phyloP scores from a whole-genome alignment of 1,140 invertebrate genomes.

The Bombus terrestris region DNA sequence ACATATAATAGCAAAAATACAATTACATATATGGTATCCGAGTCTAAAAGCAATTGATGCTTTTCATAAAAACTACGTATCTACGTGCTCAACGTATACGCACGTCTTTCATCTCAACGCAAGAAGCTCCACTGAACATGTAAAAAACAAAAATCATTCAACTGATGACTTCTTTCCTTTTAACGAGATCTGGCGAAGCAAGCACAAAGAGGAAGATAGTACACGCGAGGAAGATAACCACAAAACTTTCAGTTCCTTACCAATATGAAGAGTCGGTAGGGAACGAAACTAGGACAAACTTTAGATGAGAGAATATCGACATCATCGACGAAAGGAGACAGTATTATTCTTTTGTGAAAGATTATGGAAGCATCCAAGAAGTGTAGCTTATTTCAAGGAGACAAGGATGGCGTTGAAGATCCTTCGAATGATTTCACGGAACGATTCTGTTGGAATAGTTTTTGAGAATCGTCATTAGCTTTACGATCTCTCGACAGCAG shows the following conservation, averaged over 20 bases:
- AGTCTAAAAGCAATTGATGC: slow-evolving; percentile 42
- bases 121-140: too few species aligned
- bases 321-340: slow-evolving; percentile 33
- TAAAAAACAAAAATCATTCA: slow-evolving; percentile 4
- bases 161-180: slow-evolving; percentile 33
- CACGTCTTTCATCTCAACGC: neutral
- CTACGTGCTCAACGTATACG: neutral
- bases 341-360: slow-evolving; percentile 41
- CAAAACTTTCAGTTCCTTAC: slow-evolving; percentile 33
- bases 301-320: slow-evolving; percentile 52
- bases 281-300: slow-evolving; percentile 46
- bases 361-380: slow-evolving; percentile 23
- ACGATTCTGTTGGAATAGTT: slow-evolving; percentile 26
- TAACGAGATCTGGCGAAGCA: neutral
- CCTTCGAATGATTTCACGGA: slow-evolving; percentile 9
- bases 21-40: neutral
- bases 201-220: neutral
- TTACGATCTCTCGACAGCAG: slow-evolving; percentile 70
- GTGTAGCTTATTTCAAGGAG: neutral
- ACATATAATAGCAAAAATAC: slow-evolving; percentile 20
- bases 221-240: slow-evolving; percentile 23
- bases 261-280: slow-evolving; percentile 19
- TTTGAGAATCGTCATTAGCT: slow-evolving; percentile 71
- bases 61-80: slow-evolving; percentile 40
- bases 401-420: neutral